phyloP scores from a whole-genome alignment of 2,888 invertebrate genomes.

The Xestia rhomboidea region DNA sequence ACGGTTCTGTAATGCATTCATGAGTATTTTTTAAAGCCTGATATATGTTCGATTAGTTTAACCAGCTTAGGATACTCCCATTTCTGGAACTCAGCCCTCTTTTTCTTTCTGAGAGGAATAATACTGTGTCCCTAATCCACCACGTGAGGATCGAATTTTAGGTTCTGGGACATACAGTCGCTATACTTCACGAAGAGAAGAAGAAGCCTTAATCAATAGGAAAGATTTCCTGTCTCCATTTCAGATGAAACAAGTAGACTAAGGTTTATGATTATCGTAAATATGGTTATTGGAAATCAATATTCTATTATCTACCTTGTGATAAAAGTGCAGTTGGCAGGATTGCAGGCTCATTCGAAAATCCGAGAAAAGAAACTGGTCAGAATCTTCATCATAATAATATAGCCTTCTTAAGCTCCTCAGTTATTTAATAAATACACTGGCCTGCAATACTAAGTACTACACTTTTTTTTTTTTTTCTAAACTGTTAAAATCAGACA shows the following conservation, averaged over 20 bases:
- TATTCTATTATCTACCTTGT: not conserved
- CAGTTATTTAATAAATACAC: not conserved
- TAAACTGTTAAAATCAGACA: too few species aligned
- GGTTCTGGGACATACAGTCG: not conserved
- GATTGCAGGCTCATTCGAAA: not conserved
- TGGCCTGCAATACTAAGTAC: too few species aligned
- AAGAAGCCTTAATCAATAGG: not conserved
- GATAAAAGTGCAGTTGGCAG: not conserved
- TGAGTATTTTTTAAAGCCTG: not conserved
- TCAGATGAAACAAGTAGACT: not conserved
- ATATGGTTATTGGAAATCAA: not conserved
- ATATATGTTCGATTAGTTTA: too few species aligned
- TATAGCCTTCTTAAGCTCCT: too few species aligned
- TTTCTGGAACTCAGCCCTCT: not conserved
- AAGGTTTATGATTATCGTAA: not conserved
- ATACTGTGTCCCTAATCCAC: not conserved
- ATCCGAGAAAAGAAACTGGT: not conserved
- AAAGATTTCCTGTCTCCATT: not conserved
- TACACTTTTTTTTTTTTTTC: too few species aligned
- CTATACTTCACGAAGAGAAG: not conserved
- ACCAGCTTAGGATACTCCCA: not conserved
- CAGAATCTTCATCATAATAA: not conserved
- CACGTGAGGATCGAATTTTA: not conserved
- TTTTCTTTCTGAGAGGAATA: not conserved
- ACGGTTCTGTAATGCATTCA: not conserved